Evolutionary conservation across 2,797 vertebrate species (phyloP).

Genomic region (Paguma larvata): DNA sequence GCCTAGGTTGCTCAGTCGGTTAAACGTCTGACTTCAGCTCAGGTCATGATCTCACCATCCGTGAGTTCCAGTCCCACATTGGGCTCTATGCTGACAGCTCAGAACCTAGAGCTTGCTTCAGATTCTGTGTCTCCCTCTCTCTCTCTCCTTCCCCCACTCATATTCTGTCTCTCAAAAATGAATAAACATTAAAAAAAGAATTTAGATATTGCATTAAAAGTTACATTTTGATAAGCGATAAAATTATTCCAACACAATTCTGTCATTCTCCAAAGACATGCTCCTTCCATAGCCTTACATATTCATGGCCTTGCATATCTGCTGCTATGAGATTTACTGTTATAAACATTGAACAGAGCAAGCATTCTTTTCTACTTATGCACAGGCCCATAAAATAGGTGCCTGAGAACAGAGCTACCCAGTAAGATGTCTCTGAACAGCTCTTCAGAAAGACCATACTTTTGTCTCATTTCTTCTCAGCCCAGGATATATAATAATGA

Average conservation of each 20-base stretch:
- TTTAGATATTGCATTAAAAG: conserved; percentile 12
- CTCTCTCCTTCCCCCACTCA: too few species aligned
- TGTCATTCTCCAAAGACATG: not conserved
- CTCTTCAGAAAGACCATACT: not conserved
- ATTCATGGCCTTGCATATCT: not conserved
- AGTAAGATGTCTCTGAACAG: not conserved
- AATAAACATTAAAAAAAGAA: too few species aligned
- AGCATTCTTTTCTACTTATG: not conserved
- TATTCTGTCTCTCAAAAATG: too few species aligned
- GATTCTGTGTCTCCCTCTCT: too few species aligned
- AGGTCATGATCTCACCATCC: too few species aligned
- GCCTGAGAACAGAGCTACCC: not conserved
- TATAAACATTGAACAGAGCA: not conserved
- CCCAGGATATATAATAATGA: not conserved
- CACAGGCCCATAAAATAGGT: not conserved
- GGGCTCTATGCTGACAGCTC: too few species aligned
- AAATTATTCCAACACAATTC: not conserved
- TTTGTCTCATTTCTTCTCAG: not conserved
- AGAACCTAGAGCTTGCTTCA: too few species aligned
- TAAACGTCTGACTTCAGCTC: too few species aligned
- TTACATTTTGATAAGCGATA: not conserved
- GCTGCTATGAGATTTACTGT: not conserved
- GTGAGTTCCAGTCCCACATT: too few species aligned
- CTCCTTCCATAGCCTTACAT: not conserved
- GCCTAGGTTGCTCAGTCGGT: too few species aligned